A percentile compares a stretch with the other conserved stretches of the same genome.
Evolutionary conservation across 2,797 vertebrate genomes (phyloP).

Genomic region (Pelochelys cantorii): DNA sequence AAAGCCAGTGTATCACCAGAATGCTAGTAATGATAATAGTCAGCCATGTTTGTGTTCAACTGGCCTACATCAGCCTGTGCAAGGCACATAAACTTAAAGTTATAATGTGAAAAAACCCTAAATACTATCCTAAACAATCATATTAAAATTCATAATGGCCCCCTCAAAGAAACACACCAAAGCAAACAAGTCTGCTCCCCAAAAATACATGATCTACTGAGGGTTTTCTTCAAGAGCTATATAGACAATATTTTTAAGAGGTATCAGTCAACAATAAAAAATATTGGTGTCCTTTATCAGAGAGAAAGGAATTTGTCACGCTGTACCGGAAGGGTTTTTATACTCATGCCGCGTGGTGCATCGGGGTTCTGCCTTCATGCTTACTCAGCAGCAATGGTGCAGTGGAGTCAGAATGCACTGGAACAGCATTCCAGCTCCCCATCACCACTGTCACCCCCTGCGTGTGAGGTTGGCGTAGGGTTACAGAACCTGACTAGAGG

Average conservation of each 20-base stretch:
- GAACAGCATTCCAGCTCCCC: not conserved
- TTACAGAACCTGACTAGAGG: too few species aligned
- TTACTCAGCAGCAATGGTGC: not conserved
- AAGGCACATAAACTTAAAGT: not conserved
- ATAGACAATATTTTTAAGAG: not conserved
- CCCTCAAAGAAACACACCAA: not conserved
- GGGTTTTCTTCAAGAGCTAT: not conserved
- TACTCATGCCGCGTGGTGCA: too few species aligned
- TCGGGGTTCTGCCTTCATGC: not conserved
- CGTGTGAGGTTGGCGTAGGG: too few species aligned
- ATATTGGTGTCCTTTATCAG: too few species aligned
- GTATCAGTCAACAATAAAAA: too few species aligned
- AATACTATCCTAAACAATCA: not conserved
- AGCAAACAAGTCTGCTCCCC: not conserved
- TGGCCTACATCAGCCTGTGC: rapidly evolving
- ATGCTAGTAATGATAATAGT: rapidly evolving
- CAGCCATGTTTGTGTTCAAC: not conserved
- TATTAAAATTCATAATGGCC: not conserved
- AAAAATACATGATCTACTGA: not conserved
- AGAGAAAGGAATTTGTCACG: too few species aligned
- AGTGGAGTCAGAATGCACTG: not conserved
- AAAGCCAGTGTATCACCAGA: rapidly evolving
- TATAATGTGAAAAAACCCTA: not conserved
- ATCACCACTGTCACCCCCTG: too few species aligned
- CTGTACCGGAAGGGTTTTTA: too few species aligned